Conservation (phyloP, 2,888 invertebrate genomes). For the Cheilosia soror region DNA sequence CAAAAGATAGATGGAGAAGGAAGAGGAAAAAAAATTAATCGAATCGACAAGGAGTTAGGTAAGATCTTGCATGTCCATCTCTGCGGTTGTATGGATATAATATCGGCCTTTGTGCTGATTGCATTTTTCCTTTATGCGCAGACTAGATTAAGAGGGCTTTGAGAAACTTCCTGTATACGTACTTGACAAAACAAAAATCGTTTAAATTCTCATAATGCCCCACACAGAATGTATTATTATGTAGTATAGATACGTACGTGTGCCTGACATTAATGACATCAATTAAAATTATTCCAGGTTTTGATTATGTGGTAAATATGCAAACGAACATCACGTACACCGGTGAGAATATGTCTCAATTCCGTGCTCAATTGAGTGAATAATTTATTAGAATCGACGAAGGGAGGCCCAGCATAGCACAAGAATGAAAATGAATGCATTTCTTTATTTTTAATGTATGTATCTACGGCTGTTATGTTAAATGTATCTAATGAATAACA, state of each 20-base stretch:
- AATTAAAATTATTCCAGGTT: conserved; percentile 71
- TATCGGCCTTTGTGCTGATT: not conserved
- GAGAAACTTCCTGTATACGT: conserved; percentile 54
- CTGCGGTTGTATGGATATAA: not conserved
- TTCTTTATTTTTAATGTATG: conserved; percentile 20
- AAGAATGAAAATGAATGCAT: conserved; percentile 24
- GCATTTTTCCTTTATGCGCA: conserved; percentile 31
- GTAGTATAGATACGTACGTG: not conserved
- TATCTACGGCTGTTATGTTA: conserved; percentile 50
- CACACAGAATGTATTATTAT: not conserved
- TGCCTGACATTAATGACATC: conserved; percentile 66
- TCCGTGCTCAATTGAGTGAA: conserved; percentile 71
- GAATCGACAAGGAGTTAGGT: conserved; percentile 57
- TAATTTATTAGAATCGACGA: conserved; percentile 65
- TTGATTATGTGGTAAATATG: conserved; percentile 24
- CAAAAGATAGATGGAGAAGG: conserved; percentile 46
- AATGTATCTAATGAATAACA: conserved; percentile 67
- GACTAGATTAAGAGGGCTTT: conserved; percentile 24
- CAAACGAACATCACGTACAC: conserved; percentile 65
- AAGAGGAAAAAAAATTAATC: conserved; percentile 7
- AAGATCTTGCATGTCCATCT: conserved; percentile 21
- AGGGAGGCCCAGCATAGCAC: not conserved
- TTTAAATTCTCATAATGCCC: conserved; percentile 47
- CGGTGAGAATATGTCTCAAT: conserved; percentile 67
- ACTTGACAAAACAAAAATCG: conserved; percentile 4